These are phyloP conservation scores for Haplochromis vanheusdeni DNA, from an alignment of 2,113 vertebrate genomes.

Conservation along the genomic window DNA sequence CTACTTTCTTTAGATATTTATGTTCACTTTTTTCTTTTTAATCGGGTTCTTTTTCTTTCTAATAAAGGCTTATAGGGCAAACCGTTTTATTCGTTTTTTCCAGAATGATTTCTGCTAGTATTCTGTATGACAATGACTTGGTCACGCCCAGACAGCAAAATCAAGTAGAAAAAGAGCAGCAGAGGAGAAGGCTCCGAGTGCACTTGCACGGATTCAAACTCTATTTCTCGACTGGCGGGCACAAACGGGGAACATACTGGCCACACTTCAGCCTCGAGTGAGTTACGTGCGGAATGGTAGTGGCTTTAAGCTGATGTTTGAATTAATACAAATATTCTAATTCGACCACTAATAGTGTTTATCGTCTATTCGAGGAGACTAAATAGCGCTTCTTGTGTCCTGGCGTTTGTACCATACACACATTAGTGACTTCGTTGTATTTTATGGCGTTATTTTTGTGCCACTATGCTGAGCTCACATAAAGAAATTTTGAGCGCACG, in stretches of 20 bases:
- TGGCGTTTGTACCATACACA: not conserved
- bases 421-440: not conserved
- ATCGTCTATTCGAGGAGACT: not conserved
- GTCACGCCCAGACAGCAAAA: not conserved
- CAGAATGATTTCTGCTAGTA: not conserved
- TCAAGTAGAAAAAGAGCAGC: fast-evolving
- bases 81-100: not conserved
- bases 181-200: not conserved
- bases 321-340: not conserved
- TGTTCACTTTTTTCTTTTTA: not conserved
- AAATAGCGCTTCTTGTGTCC: not conserved
- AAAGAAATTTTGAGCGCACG: too few species aligned
- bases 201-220: not conserved
- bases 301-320: not conserved
- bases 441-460: not conserved
- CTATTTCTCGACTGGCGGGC: not conserved
- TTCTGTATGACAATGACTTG: not conserved
- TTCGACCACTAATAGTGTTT: not conserved
- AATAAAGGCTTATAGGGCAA: not conserved
- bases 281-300: not conserved
- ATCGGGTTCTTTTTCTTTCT: not conserved
- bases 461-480: too few species aligned
- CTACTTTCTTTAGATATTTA: not conserved
- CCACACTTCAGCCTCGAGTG: not conserved
- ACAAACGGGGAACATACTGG: not conserved